Percentiles rank a stretch among this genome's conserved stretches.
Conservation (phyloP, 2,113 vertebrate species). For the Pituophis catenifer region DNA sequence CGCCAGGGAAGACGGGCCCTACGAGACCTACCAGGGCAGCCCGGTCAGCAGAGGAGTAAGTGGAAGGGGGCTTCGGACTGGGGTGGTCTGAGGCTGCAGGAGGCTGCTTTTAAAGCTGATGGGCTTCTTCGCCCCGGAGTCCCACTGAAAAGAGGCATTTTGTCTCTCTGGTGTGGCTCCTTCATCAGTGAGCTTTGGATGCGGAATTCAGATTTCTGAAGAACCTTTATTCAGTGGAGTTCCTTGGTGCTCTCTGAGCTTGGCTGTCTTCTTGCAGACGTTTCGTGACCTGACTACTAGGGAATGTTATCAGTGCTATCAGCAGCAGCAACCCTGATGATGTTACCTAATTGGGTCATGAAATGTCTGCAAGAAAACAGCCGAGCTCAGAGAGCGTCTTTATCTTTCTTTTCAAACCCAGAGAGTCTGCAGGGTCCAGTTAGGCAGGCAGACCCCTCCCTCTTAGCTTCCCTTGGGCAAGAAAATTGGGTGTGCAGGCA, state of each 20-base stretch:
- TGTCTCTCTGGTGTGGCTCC: too few species aligned
- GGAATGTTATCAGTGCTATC: background rate
- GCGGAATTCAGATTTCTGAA: background rate
- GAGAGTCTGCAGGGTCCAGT: background rate
- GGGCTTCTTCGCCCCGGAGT: too few species aligned
- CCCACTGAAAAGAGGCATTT: too few species aligned
- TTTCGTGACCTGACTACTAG: too few species aligned
- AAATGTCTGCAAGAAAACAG: background rate
- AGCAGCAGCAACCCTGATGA: too few species aligned
- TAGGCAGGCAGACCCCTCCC: background rate
- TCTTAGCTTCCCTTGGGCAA: background rate
- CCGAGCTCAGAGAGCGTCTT: too few species aligned
- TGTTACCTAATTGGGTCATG: background rate
- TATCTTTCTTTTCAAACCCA: background rate
- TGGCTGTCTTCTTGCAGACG: too few species aligned
- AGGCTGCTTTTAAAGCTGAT: too few species aligned
- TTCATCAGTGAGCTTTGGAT: background rate
- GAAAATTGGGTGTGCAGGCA: too few species aligned
- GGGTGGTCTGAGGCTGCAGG: background rate
- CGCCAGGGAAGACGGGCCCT: conserved; percentile 78
- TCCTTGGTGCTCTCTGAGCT: too few species aligned
- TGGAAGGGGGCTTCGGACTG: background rate
- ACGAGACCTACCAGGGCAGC: conserved; percentile 85
- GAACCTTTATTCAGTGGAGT: background rate
- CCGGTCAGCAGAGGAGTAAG: conserved; percentile 94